phyloP scores from a whole-genome alignment of 2,888 invertebrate genomes.

The Scaptomyza caliginosa region DNA sequence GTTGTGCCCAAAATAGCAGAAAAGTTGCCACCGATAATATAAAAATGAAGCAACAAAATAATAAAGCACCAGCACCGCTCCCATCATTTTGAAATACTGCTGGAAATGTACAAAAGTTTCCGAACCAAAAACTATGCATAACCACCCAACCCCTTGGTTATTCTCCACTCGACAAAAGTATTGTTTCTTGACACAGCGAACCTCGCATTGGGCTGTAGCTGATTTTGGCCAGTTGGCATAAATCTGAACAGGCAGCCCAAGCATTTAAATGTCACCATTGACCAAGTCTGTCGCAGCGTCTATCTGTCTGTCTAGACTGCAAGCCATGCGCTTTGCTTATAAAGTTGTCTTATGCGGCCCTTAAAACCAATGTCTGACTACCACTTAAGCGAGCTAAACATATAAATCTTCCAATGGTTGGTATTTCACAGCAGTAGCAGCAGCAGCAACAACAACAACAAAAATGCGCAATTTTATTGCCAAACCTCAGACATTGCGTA shows the following conservation, averaged over 20 bases:
- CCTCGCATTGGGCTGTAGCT: not conserved
- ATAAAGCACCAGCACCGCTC: conserved; percentile 32
- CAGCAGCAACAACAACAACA: conserved; percentile 41
- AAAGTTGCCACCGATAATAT: conserved; percentile 69
- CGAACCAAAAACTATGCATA: conserved; percentile 55
- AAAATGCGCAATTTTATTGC: conserved; percentile 75
- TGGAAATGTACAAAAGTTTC: conserved; percentile 72
- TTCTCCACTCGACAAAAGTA: conserved; percentile 1
- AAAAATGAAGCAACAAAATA: conserved; percentile 66
- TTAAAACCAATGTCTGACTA: conserved; percentile 77
- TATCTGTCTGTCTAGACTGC: conserved; percentile 59
- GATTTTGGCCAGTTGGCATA: conserved; percentile 52
- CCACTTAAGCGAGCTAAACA: conserved; percentile 74
- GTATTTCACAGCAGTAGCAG: conserved; percentile 54
- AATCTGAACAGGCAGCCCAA: conserved; percentile 49
- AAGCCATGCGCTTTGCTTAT: conserved; percentile 56
- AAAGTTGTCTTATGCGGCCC: conserved; percentile 66
- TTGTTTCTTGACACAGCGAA: conserved; percentile 56
- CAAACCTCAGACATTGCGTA: conserved; percentile 75
- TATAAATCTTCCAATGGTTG: conserved; percentile 75
- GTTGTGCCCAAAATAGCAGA: conserved; percentile 76
- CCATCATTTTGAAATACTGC: conserved; percentile 21
- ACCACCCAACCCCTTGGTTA: not conserved
- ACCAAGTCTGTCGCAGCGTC: conserved; percentile 42
- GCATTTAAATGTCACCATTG: conserved; percentile 71